phyloP scores from a whole-genome alignment of 2,797 vertebrate genomes.

The Micrastur ruficollis region DNA sequence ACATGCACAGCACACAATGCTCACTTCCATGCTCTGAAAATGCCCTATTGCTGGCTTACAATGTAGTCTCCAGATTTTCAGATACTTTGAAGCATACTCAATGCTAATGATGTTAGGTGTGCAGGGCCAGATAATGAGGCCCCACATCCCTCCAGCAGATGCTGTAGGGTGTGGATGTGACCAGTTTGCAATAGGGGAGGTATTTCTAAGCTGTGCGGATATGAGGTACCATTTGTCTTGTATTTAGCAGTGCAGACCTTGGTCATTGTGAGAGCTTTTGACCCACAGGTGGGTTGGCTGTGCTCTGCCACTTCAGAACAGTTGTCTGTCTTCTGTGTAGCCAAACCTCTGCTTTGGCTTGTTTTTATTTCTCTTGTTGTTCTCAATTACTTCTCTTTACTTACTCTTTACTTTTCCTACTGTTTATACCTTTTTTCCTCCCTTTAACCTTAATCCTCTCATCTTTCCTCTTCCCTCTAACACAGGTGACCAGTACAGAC shows the following conservation, averaged over 20 bases:
- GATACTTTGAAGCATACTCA: not conserved
- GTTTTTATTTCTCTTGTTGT: not conserved
- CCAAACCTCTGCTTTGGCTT: not conserved
- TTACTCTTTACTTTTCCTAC: not conserved
- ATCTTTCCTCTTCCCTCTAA: not conserved
- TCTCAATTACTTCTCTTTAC: not conserved
- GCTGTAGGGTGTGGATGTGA: not conserved
- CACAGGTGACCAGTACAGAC: not conserved
- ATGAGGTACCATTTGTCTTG: not conserved
- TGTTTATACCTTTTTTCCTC: accelerated
- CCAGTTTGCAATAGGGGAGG: not conserved
- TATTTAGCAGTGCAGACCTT: not conserved
- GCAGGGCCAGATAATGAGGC: not conserved
- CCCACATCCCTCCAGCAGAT: not conserved
- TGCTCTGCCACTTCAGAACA: not conserved
- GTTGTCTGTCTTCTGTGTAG: not conserved
- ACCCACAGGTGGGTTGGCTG: accelerated
- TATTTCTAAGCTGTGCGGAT: not conserved
- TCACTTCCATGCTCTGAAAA: not conserved
- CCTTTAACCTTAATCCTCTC: not conserved
- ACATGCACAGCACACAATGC: not conserved
- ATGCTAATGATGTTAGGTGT: not conserved
- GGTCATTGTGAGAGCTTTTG: not conserved
- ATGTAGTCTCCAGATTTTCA: not conserved
- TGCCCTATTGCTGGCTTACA: not conserved